phyloP scores from a whole-genome alignment of 2,888 invertebrate species.

The Meta bourneti region DNA sequence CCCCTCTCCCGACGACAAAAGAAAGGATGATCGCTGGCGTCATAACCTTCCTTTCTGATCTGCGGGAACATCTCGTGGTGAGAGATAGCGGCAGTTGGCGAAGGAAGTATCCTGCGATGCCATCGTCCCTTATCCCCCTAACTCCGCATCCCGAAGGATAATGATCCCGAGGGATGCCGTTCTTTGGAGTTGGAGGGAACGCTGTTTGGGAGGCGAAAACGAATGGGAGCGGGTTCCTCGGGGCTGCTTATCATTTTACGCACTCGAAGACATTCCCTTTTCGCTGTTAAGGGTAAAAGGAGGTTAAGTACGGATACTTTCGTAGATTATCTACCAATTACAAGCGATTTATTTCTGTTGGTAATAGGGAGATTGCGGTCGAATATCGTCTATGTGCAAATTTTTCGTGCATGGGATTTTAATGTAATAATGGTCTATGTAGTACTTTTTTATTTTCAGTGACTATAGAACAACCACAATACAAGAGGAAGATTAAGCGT shows the following conservation, averaged over 20 bases:
- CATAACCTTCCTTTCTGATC: not conserved
- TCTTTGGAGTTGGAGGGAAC: no score
- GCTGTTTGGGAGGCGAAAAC: not conserved
- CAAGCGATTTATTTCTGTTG: no score
- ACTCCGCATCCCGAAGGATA: not conserved
- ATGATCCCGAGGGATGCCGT: not conserved
- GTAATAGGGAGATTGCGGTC: no score
- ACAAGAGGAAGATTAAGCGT: no score
- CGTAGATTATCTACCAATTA: no score
- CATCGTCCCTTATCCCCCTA: not conserved
- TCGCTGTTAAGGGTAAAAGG: not conserved
- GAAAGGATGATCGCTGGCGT: no score
- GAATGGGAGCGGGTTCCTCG: not conserved
- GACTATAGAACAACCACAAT: no score
- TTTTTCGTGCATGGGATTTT: no score
- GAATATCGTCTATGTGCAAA: no score
- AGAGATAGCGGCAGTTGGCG: conserved; percentile 1
- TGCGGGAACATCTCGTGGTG: conserved; percentile 3
- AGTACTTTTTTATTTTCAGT: no score
- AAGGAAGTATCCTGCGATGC: not conserved
- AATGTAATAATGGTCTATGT: no score
- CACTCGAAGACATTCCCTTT: not conserved
- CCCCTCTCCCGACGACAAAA: no score
- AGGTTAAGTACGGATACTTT: not conserved
- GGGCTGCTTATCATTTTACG: not conserved